Evolutionary conservation across 1,140 invertebrate genomes (phyloP).

Genomic region (Hyposmocoma kahamanoa): DNA sequence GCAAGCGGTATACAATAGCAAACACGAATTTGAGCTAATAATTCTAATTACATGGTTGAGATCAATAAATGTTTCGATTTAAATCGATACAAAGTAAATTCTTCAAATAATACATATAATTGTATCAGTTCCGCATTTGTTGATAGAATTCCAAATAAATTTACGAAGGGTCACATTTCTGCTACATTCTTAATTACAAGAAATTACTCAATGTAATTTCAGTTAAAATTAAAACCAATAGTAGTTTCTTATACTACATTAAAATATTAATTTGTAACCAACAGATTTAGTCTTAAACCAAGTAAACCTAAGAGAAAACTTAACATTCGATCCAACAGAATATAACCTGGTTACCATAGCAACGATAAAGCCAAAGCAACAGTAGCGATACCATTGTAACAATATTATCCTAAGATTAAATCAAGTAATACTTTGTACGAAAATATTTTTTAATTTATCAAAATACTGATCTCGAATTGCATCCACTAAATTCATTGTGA

Average conservation of each 20-base stretch:
- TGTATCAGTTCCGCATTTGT: too few species aligned
- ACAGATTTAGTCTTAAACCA: conserved; percentile 19
- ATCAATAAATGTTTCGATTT: not conserved
- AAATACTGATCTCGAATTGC: conserved; percentile 34
- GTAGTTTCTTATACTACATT: not conserved
- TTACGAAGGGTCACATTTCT: too few species aligned
- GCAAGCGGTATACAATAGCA: conserved; percentile 22
- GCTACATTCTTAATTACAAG: too few species aligned
- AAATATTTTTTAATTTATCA: conserved; percentile 3
- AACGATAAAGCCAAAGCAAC: conserved; percentile 58
- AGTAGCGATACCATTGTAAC: conserved; percentile 35
- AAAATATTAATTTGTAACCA: conserved; percentile 15
- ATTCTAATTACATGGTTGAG: not conserved
- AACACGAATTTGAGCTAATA: conserved; percentile 7
- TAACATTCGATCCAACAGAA: conserved; percentile 29
- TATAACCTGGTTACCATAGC: conserved; percentile 40
- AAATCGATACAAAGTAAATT: not conserved
- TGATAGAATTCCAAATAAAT: too few species aligned
- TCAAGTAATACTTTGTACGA: not conserved
- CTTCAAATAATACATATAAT: too few species aligned
- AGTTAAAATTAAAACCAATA: too few species aligned
- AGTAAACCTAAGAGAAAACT: conserved; percentile 35
- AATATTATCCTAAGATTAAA: conserved; percentile 11
- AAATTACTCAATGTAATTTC: too few species aligned
- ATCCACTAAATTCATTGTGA: conserved; percentile 47